Evolutionary conservation across 2,888 invertebrate species (phyloP), one percentile per base, ranked within the genome.

Genomic region (Miltochrista miniata): DNA sequence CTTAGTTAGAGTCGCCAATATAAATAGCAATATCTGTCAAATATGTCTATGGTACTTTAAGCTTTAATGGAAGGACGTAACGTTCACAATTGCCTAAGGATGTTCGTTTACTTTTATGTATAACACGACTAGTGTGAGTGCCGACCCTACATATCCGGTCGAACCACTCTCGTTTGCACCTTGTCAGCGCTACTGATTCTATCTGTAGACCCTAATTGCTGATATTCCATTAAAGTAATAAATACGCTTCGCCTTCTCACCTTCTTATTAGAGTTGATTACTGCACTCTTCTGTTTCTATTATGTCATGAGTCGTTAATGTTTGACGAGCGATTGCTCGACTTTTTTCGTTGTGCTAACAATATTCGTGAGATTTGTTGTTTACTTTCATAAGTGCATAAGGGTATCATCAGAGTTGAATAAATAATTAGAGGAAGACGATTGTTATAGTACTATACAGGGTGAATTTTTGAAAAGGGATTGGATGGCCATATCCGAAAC

Each of bases 201-300:
- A 89, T 89, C 90, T 81, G 62, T 65, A 68, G 67, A 24, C 76
- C 78, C 86, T 90, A 90, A 90, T 90, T 90, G 88, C 86, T 88
- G 85, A 90, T 89, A 90, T 88, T 90, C 89, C 89, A 88, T 90
- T 88, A 88, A 84, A 85, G 83, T 88, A 87, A 87, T 90, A 89
- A 86, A 87, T 87, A 88, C 79, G 81, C 75, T 78, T 76, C 76
- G 80, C 81, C 79, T 85, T 87, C 87, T 84, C 88, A 80, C 87
- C 88, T 88, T 77, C 82, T 78, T 81, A 87, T 90, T 87, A 88
- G 77, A 79, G 77, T 81, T 85, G 85, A 87, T 88, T 87, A 86
- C 83, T 76, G 76, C 84, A 86, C 85, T 85, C 79, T 74, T 78
- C 78, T 80, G 81, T 81, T 83, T 85, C 83, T 87, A 84, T 85